Evolutionary conservation across 2,797 vertebrate species (phyloP).

Genomic region (Remorina albescens): DNA sequence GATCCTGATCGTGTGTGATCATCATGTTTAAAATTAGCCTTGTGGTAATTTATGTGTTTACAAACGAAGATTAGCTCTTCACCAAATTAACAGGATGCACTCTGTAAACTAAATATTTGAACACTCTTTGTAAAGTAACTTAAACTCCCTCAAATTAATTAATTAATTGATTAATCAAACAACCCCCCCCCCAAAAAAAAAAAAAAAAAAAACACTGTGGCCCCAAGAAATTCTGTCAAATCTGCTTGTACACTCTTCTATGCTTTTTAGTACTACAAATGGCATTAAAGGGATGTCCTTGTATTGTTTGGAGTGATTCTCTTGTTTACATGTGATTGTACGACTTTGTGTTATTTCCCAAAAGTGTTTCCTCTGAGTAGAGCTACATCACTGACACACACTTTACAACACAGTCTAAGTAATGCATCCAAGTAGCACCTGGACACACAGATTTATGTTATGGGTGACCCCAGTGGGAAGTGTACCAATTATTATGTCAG

Average conservation of each 20-base stretch:
- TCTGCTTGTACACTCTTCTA: neutral
- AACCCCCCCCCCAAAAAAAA: no score
- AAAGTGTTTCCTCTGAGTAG: slow-evolving; percentile 13
- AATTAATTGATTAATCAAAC: no score
- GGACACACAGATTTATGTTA: neutral
- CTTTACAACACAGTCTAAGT: neutral
- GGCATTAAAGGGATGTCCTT: neutral
- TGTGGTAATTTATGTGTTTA: no score
- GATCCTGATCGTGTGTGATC: no score
- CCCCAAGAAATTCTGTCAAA: slow-evolving; percentile 1
- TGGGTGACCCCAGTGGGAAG: neutral
- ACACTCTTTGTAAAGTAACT: no score
- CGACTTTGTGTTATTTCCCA: slow-evolving; percentile 32
- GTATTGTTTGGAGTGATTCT: slow-evolving; percentile 17
- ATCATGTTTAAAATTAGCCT: no score
- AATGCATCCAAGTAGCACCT: neutral
- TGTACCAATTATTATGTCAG: neutral
- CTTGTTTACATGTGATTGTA: slow-evolving; percentile 6
- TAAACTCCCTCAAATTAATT: no score
- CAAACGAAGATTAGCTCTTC: no score
- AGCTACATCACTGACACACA: slow-evolving; percentile 37
- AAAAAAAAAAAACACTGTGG: neutral
- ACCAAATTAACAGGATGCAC: no score
- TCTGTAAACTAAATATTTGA: no score
- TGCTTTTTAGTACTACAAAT: slow-evolving; percentile 25